phyloP scores from a whole-genome alignment of 64 coral and sea anemone genomes.

The Orbicella faveolata region DNA sequence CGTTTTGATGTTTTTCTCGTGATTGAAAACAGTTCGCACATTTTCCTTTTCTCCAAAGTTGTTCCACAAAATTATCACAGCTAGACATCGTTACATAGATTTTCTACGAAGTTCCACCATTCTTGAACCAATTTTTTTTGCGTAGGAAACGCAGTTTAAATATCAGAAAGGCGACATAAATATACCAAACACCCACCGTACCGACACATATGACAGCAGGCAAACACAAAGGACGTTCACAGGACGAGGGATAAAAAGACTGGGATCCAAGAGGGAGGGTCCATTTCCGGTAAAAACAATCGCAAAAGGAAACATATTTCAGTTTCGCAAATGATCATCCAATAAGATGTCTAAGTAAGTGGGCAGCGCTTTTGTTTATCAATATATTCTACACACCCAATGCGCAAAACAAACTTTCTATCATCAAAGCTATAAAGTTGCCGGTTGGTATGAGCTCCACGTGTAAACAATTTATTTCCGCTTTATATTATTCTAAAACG shows the following conservation, averaged over 20 bases:
- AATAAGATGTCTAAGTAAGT: neutral
- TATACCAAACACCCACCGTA: conserved; percentile 23
- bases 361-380: neutral
- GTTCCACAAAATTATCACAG: conserved; percentile 66
- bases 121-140: neutral
- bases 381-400: neutral
- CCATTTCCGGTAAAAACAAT: conserved; percentile 4
- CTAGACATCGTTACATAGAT: conserved; percentile 42
- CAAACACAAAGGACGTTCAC: conserved; percentile 29
- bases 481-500: neutral
- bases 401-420: neutral
- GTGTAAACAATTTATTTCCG: neutral
- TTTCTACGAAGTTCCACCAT: neutral
- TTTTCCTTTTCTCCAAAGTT: conserved; percentile 71
- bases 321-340: neutral
- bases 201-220: neutral
- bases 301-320: neutral
- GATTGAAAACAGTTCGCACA: conserved; percentile 71
- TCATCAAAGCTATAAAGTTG: neutral
- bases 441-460: neutral
- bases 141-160: conserved; percentile 18
- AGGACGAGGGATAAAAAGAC: neutral
- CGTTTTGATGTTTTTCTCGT: conserved; percentile 30
- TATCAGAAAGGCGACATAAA: conserved; percentile 21
- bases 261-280: conserved; percentile 23